phyloP scores from a whole-genome alignment of 2,113 vertebrate genomes.

The Gila orcuttii region DNA sequence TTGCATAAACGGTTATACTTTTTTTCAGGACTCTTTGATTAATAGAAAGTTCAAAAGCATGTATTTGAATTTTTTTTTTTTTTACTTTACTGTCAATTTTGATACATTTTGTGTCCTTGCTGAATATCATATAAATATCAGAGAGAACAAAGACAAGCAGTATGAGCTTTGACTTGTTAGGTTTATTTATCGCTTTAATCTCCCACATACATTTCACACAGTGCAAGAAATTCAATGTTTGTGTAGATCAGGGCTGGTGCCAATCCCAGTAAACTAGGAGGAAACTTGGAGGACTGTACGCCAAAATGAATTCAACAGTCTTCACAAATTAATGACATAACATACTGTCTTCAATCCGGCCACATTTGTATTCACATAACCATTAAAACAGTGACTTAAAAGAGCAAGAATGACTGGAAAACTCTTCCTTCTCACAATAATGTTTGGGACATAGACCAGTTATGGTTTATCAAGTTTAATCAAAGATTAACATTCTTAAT shows the following conservation, averaged over 20 bases:
- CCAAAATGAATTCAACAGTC: neutral
- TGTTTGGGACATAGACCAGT: neutral
- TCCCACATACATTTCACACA: slow-evolving; percentile 24
- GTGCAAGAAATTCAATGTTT: neutral
- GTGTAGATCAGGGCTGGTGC: neutral
- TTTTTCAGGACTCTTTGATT: too few species aligned
- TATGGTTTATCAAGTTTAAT: slow-evolving; percentile 1
- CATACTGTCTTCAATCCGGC: neutral
- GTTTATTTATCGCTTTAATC: slow-evolving; percentile 32
- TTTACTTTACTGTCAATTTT: neutral
- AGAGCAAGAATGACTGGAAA: neutral
- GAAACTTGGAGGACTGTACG: neutral
- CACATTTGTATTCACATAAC: neutral
- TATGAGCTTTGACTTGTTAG: slow-evolving; percentile 10
- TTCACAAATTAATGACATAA: neutral
- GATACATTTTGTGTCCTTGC: neutral
- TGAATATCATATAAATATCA: neutral
- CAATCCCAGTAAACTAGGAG: neutral
- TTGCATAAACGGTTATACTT: too few species aligned
- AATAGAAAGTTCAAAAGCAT: neutral
- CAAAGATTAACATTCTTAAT: neutral
- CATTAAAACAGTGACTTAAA: slow-evolving; percentile 10
- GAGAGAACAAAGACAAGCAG: neutral
- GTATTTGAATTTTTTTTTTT: neutral
- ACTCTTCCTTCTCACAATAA: neutral